Evolutionary conservation across 1,140 invertebrate genomes (phyloP).

Genomic region (Halictus rubicundus): DNA sequence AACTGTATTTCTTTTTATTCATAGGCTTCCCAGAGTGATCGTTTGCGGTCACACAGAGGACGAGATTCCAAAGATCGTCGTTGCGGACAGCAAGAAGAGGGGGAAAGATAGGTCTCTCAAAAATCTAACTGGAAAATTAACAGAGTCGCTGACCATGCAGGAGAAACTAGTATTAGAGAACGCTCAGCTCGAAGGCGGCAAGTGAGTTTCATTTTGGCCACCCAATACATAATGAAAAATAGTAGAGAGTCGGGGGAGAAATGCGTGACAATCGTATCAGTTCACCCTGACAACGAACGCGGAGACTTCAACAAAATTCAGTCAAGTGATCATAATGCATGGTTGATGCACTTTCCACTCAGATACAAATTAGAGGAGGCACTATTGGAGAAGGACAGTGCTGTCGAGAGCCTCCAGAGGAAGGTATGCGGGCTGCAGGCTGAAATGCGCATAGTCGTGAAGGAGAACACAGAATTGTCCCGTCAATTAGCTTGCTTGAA

Average conservation of each 20-base stretch:
- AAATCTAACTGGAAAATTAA: constrained; percentile 80
- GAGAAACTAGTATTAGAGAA: constrained; percentile 84
- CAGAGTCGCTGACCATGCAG: constrained; percentile 83
- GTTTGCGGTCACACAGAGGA: constrained; percentile 74
- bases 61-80: constrained; percentile 73
- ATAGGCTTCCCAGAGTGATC: constrained; percentile 72
- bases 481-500: constrained; percentile 62
- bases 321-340: constrained; percentile 22
- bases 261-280: constrained; percentile 40
- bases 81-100: constrained; percentile 69
- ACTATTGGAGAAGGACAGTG: constrained; percentile 78
- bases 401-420: constrained; percentile 77
- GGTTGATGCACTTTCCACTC: not conserved
- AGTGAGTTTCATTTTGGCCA: constrained; percentile 66
- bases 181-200: constrained; percentile 82
- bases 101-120: constrained; percentile 61
- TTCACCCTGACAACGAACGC: constrained; percentile 47
- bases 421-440: constrained; percentile 78
- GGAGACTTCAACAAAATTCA: constrained; percentile 32
- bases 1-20: not conserved
- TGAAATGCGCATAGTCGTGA: constrained; percentile 75
- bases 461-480: constrained; percentile 72
- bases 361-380: constrained; percentile 82
- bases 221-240: not conserved
- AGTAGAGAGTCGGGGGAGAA: constrained; percentile 21